Evolutionary conservation across 2,797 vertebrate species (phyloP).

Genomic region (Thaleichthys pacificus): DNA sequence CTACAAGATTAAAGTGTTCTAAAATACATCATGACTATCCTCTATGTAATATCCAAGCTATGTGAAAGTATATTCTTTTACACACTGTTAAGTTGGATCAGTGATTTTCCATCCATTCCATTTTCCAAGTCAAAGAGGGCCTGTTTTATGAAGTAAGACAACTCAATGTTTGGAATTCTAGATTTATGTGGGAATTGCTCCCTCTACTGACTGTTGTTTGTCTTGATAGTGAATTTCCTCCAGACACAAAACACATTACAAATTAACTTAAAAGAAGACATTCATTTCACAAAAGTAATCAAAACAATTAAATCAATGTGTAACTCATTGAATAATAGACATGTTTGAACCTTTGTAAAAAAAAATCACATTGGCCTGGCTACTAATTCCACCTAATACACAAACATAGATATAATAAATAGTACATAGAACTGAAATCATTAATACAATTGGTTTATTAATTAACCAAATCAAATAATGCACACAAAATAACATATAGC

Average conservation of each 20-base stretch:
- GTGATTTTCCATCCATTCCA: background rate
- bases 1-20: background rate
- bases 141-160: too few relatives aligned
- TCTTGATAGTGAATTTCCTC: background rate
- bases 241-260: background rate
- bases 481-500: background rate
- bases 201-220: slow-evolving; percentile 54
- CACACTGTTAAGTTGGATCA: background rate
- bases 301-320: background rate
- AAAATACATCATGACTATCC: background rate
- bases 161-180: background rate
- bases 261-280: background rate
- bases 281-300: background rate
- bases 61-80: background rate
- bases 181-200: slow-evolving; percentile 46
- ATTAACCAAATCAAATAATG: background rate
- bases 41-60: background rate
- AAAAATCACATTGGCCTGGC: too few relatives aligned
- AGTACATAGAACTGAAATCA: background rate
- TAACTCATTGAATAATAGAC: background rate
- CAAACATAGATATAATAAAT: background rate
- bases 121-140: too few relatives aligned
- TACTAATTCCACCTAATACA: too few relatives aligned
- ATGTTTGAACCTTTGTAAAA: background rate
- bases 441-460: slow-evolving; percentile 8